Conservation (phyloP, 2,888 invertebrate species). For the Acleris holmiana region DNA sequence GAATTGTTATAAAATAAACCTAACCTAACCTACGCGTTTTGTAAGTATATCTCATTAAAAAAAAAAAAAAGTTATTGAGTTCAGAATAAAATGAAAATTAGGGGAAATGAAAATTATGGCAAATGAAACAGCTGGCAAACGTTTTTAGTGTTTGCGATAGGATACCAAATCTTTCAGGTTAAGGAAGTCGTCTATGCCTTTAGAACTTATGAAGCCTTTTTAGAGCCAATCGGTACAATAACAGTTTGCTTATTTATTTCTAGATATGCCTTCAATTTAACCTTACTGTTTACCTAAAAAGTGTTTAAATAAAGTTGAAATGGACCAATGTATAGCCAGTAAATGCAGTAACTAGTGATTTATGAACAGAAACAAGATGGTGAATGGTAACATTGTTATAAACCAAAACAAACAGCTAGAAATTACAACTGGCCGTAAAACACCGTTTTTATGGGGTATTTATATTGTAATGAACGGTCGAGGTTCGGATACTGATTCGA, state of each 20-base stretch:
- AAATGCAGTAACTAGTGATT: slow-evolving; percentile 65
- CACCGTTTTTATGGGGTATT: slow-evolving; percentile 52
- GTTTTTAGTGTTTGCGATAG: too few species aligned
- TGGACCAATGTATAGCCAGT: slow-evolving; percentile 67
- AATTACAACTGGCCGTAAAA: slow-evolving; percentile 49
- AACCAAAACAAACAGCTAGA: slow-evolving; percentile 47
- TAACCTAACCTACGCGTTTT: too few species aligned
- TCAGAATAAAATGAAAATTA: too few species aligned
- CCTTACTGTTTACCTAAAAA: slow-evolving; percentile 8
- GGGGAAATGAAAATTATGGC: too few species aligned
- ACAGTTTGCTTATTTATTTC: neutral
- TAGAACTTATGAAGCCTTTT: too few species aligned
- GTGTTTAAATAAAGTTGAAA: slow-evolving; percentile 63
- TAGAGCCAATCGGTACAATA: too few species aligned
- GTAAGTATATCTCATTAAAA: too few species aligned
- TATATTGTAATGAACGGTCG: slow-evolving; percentile 48
- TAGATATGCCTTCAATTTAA: neutral
- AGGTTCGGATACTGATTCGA: slow-evolving; percentile 39
- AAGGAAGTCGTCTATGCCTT: too few species aligned
- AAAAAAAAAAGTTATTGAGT: too few species aligned
- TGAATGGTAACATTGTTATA: slow-evolving; percentile 75
- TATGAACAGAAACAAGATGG: slow-evolving; percentile 63
- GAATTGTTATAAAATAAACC: too few species aligned
- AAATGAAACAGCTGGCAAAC: too few species aligned
- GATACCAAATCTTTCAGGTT: too few species aligned